A percentile compares a stretch with the other conserved stretches of the same genome.
Evolutionary conservation across 2,113 vertebrate genomes (phyloP).

Genomic region (Acrocephalus kingi): DNA sequence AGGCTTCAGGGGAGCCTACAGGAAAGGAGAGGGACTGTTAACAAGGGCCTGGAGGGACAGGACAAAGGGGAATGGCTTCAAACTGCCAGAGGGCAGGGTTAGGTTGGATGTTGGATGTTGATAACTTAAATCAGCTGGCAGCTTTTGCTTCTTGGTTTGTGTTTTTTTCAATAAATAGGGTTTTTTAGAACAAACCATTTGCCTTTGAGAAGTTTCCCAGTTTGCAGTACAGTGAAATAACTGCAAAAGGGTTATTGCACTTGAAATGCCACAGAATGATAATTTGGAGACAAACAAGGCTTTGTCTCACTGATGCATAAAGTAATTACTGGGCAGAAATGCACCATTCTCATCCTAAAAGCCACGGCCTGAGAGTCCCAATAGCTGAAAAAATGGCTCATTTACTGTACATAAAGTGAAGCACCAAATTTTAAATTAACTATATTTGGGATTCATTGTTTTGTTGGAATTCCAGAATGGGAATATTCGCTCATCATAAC

Average conservation of each 20-base stretch:
- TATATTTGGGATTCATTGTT: neutral
- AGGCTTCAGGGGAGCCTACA: neutral
- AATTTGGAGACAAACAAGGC: slow-evolving; percentile 50
- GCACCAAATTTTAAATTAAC: slow-evolving; percentile 6
- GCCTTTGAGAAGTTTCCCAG: slow-evolving; percentile 37
- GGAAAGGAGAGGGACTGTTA: neutral
- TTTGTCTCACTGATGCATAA: slow-evolving; percentile 52
- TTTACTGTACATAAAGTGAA: slow-evolving; percentile 13
- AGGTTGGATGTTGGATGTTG: neutral
- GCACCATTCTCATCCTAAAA: slow-evolving; percentile 29
- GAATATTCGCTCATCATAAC: slow-evolving; percentile 1
- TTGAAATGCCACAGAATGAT: neutral
- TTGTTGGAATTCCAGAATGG: slow-evolving; percentile 26
- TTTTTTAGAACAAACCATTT: neutral
- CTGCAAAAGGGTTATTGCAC: slow-evolving; percentile 20
- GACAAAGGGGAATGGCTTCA: neutral
- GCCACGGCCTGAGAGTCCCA: neutral
- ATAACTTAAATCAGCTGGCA: neutral
- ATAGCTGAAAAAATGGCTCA: slow-evolving; percentile 46
- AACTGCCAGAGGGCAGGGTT: neutral
- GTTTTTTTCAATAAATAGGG: neutral
- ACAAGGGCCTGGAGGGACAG: neutral
- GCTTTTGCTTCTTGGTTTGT: neutral
- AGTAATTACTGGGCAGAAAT: slow-evolving; percentile 60
- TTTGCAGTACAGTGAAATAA: neutral